These are phyloP conservation scores for Brachystomella parvula DNA, from an alignment of 1,140 invertebrate species.

Conservation along the genomic window DNA sequence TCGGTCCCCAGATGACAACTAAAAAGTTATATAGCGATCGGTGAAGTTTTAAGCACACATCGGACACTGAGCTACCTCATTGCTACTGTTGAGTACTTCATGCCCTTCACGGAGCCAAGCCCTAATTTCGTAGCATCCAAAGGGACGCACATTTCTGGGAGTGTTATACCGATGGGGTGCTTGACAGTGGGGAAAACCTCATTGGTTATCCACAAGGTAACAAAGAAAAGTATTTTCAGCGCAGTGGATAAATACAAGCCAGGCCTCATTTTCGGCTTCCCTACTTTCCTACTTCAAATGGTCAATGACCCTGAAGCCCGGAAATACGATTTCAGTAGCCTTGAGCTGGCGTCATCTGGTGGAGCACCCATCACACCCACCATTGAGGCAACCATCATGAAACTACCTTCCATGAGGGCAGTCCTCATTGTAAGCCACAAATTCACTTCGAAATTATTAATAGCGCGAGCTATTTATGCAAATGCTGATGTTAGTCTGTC, in stretches of 20 bases:
- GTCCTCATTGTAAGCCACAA: slow-evolving; percentile 26
- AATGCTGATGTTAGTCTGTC: too few species aligned
- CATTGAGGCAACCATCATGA: slow-evolving; percentile 25
- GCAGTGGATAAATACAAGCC: slow-evolving; percentile 31
- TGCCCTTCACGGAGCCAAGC: slow-evolving; percentile 18
- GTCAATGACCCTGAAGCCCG: slow-evolving; percentile 20
- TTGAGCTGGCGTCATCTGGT: slow-evolving; percentile 22
- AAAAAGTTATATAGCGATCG: too few species aligned
- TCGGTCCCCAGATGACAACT: too few species aligned
- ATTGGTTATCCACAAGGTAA: slow-evolving; percentile 20
- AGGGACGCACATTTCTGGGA: slow-evolving; percentile 29
- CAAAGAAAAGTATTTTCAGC: slow-evolving; percentile 23
- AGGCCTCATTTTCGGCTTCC: slow-evolving; percentile 13
- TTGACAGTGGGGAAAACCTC: slow-evolving; percentile 12
- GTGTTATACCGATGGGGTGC: slow-evolving; percentile 16
- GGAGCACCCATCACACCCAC: slow-evolving; percentile 29
- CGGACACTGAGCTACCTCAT: slow-evolving; percentile 9
- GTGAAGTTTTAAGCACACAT: too few species aligned
- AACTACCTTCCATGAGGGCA: slow-evolving; percentile 17
- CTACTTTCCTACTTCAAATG: slow-evolving; percentile 15
- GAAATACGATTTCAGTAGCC: slow-evolving; percentile 28
- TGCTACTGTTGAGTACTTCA: background rate
- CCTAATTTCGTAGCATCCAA: slow-evolving; percentile 28
- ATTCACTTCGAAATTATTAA: too few species aligned
- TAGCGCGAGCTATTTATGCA: too few species aligned